Base-by-base conservation (phyloP, 2,797 vertebrate genomes). In the Channa striata region DNA sequence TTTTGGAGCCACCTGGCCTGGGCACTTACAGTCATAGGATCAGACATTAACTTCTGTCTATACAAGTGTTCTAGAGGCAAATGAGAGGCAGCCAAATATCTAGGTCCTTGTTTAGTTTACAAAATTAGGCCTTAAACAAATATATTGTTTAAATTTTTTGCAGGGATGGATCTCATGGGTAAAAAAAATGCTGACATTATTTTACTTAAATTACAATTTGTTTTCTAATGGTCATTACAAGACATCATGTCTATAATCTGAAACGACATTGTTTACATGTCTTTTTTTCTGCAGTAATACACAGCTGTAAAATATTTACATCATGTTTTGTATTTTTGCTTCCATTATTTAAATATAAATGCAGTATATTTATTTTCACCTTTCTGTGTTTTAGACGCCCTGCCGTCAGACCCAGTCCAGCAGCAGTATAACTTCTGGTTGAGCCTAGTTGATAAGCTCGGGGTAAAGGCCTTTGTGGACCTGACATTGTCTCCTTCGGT, bases 361-460 rank as follows among this genome's bases (percentile, higher is more conserved):
- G 8, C 25, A 17, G 13, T 58, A 4, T 47, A 30, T 56, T 16
- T 0, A 42, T 43, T n/a, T 39, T 36, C 72, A 8, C 3, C 5
- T 21, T 19, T 39, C 21, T 79, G 20, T 74, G n/a, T 83, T 74
- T 19, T 51, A 98, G 97, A 97, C 57, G 46, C 89, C 0, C 65
- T 96, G 47, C 95, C 97, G 0, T 93, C 95, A 0, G 97, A 98
- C 85, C 97, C 97, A 0, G 90, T 98, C 17, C 96, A 97, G 93
- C 94, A 95, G 2, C 96, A 97, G 88, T 97, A 97, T 14, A 96
- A 96, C 84, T 97, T 96, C 54, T 98, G 97, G 97, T 84, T 97
- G 75, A 97, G 96, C 80, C 91, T 98, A 13, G 96, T 98, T 33
- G 97, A 98, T 89, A 96, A 95, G 67, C 93, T 97, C 9, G 96